These are phyloP conservation scores for Ophthalmolycus amberensis DNA, from an alignment of 2,113 vertebrate genomes.

Conservation along the genomic window DNA sequence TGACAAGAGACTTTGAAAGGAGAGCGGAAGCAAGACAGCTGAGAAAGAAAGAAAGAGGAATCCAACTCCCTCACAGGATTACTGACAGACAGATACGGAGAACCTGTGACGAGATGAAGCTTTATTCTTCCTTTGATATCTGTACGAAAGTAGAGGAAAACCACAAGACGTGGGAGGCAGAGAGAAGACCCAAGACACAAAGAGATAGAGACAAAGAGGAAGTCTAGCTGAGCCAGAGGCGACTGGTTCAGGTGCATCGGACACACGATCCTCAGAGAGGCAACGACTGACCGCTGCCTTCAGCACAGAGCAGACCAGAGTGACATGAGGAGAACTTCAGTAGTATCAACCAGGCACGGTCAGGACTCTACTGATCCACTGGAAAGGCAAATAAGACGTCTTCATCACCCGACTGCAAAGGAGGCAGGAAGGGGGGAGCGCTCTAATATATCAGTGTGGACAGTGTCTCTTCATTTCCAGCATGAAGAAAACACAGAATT, in stretches of 20 bases:
- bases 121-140: not conserved
- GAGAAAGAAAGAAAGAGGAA: not conserved
- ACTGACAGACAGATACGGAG: slow-evolving; percentile 4
- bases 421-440: not conserved
- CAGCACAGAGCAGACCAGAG: not conserved
- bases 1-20: not conserved
- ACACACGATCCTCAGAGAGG: slow-evolving; percentile 14
- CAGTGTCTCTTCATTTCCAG: not conserved
- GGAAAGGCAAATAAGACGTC: not conserved
- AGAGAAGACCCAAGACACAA: not conserved
- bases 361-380: not conserved
- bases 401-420: not conserved
- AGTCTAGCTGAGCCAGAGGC: not conserved
- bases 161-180: not conserved
- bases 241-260: slow-evolving; percentile 8
- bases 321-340: not conserved
- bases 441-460: not conserved
- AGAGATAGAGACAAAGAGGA: not conserved
- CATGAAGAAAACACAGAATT: not conserved
- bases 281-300: not conserved
- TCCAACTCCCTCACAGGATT: not conserved
- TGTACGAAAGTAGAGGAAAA: not conserved
- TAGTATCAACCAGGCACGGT: not conserved
- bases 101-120: not conserved
- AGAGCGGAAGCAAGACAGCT: not conserved